Percentiles rank a stretch among this genome's conserved stretches.
Conservation (phyloP, 2,888 invertebrate genomes). For the Neria commutata region DNA sequence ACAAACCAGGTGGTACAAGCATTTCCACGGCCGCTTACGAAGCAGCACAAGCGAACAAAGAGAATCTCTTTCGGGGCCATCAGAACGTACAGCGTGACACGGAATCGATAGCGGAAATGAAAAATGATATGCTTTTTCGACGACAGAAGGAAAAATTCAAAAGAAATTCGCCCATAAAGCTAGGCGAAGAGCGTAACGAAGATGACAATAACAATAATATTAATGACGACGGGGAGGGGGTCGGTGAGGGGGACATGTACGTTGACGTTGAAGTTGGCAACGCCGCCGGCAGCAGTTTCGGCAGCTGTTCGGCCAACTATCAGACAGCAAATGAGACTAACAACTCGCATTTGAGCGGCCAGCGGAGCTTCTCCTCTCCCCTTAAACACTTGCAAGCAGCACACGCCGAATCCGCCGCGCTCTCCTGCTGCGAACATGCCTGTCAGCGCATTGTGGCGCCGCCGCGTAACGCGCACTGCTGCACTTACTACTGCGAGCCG, state of each 20-base stretch:
- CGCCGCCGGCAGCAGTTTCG: neutral
- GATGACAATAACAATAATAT: neutral
- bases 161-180: neutral
- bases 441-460: neutral
- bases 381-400: too few species aligned
- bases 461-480: neutral
- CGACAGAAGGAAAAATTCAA: slow-evolving; percentile 26
- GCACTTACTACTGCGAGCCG: neutral
- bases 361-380: neutral
- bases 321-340: neutral
- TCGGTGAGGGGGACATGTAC: too few species aligned
- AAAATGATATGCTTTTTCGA: slow-evolving; percentile 26
- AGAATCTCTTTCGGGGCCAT: slow-evolving; percentile 23
- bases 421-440: neutral
- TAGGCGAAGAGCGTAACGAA: neutral
- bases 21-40: neutral
- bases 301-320: neutral
- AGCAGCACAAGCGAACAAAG: slow-evolving; percentile 15
- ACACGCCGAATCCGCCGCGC: too few species aligned
- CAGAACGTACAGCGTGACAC: slow-evolving; percentile 18
- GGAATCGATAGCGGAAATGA: slow-evolving; percentile 24
- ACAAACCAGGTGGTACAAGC: too few species aligned
- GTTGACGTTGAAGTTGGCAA: too few species aligned
- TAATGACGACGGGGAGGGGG: neutral
- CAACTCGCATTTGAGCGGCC: neutral